Percentiles rank a stretch among this genome's conserved stretches.
Conservation (phyloP, 92 coral and sea anemone species). For the Parazoanthus swiftii region DNA sequence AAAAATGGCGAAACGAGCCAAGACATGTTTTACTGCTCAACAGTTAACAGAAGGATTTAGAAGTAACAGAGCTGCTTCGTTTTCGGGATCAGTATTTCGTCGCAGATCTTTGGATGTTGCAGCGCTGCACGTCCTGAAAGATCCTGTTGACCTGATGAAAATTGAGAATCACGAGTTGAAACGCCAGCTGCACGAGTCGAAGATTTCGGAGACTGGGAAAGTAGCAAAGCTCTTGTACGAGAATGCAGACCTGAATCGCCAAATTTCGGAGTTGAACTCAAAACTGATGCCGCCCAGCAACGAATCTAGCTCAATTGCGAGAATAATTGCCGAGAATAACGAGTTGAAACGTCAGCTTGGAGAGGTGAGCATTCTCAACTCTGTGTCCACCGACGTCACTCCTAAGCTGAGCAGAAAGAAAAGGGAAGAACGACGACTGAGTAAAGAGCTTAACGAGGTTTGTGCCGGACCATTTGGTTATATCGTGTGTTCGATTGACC, state of each 20-base stretch:
- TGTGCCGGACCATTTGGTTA: neutral
- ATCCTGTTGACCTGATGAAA: slow-evolving; percentile 40
- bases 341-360: slow-evolving; percentile 79
- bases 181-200: slow-evolving; percentile 59
- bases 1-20: slow-evolving; percentile 55
- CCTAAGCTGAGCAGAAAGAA: slow-evolving; percentile 61
- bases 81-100: slow-evolving; percentile 1
- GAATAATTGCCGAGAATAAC: slow-evolving; percentile 68
- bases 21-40: slow-evolving; percentile 51
- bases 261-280: slow-evolving; percentile 59
- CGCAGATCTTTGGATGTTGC: slow-evolving; percentile 43
- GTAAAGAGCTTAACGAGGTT: slow-evolving; percentile 74
- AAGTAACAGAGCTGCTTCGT: neutral
- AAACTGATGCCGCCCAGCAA: slow-evolving; percentile 42
- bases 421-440: slow-evolving; percentile 49
- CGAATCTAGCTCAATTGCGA: slow-evolving; percentile 58
- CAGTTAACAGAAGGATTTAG: slow-evolving; percentile 37
- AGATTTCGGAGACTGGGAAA: slow-evolving; percentile 75
- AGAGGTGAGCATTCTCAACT: slow-evolving; percentile 84
- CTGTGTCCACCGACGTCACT: slow-evolving; percentile 64
- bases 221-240: slow-evolving; percentile 74
- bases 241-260: slow-evolving; percentile 69
- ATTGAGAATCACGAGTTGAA: slow-evolving; percentile 66
- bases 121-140: slow-evolving; percentile 37
- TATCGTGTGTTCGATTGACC: too few species aligned